These are phyloP conservation scores for Nannospalax galili DNA, from an alignment of 2,113 vertebrate species.

Conservation along the genomic window DNA sequence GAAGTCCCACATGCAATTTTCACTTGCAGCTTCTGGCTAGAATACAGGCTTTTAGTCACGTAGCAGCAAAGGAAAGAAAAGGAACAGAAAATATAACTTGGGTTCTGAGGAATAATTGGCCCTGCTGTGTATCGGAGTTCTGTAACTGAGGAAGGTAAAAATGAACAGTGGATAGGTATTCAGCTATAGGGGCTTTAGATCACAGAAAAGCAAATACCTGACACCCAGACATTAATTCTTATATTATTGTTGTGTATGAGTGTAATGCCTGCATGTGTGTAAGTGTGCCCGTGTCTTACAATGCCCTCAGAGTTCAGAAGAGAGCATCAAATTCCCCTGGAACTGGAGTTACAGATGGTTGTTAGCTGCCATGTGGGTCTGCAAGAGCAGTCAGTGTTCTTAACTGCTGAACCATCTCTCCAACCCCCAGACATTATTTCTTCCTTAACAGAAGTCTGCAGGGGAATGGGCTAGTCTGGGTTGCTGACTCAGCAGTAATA, in stretches of 20 bases:
- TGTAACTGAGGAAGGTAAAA: background rate
- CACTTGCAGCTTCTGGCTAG: background rate
- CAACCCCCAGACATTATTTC: too few species aligned
- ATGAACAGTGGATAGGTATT: background rate
- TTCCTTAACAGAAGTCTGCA: background rate
- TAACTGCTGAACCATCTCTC: too few species aligned
- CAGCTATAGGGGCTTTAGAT: background rate
- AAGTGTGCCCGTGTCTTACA: too few species aligned
- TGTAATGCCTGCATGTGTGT: too few species aligned
- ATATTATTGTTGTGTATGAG: too few species aligned
- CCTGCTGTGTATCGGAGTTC: background rate
- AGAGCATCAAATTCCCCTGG: too few species aligned
- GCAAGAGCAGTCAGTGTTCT: too few species aligned
- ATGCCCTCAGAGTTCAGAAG: too few species aligned
- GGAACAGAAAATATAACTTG: background rate
- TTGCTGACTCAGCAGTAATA: background rate
- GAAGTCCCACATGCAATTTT: background rate
- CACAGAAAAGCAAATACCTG: background rate
- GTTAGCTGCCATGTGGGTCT: too few species aligned
- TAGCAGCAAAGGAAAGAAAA: too few species aligned
- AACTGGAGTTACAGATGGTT: too few species aligned
- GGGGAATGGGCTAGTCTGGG: too few species aligned
- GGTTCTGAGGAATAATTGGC: background rate
- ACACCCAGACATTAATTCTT: background rate
- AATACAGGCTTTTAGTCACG: background rate